Base-by-base conservation (phyloP, 2,797 vertebrate species). In the Galagoides demidoff region DNA sequence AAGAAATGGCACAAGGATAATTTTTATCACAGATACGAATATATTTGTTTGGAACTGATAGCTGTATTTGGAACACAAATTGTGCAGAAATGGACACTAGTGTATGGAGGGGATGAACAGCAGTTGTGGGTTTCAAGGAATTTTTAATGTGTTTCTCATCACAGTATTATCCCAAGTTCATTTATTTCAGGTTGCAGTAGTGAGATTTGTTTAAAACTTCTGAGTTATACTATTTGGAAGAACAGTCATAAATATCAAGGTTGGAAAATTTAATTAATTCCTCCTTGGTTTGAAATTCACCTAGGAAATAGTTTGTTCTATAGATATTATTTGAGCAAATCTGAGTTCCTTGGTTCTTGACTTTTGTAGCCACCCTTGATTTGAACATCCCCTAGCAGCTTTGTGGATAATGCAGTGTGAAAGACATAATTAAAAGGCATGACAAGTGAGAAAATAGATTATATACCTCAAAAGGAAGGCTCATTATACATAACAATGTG, bases 341-440 rank as follows among this genome's bases (percentile, higher is more conserved):
- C 43, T 97, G 79, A 20, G 12, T 23, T 97, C 61, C 73, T 94
- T 71, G 49, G 78, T 96, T 63, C 77, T 97, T 97, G 43, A 1
- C 91, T 97, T 98, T 95, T 88, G 39, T 31, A 74, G 90, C 31
- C 10, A 70, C 76, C 14, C 76, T 96, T 78, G 74, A 84, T 97
- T 91, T 94, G 85, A 97, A 93, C 20, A 78, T 96, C 52, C 93
- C 39, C 39, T 94, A 84, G 52, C 49, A 97, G 74, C 31, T 97
- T 97, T 97, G 94, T 96, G 97, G 97, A 81, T 97, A 97, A 97
- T 31, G 7, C 59, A 90, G 86, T 86, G 87, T 55, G 63, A 96
- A 63, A 77, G 78, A 97, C 73, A 92, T 96, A 92, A 94, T 3
- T 96, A 95, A 97, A 97, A 97, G 95, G 76, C 77, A 61, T 89